Conservation (phyloP, 92 coral and sea anemone species). For the Isaurus tuberculatus region DNA sequence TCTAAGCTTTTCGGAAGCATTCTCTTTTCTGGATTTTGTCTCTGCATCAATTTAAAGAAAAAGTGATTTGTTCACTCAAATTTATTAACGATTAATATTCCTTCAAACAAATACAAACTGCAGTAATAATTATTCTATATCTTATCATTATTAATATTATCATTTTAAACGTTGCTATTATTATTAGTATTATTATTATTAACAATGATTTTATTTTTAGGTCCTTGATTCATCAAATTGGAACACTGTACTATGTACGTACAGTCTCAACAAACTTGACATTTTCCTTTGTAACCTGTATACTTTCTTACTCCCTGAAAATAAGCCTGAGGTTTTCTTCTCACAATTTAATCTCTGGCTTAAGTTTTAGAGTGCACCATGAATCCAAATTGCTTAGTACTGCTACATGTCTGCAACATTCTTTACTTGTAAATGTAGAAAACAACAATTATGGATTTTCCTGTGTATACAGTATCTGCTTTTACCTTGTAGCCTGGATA, state of each 20-base stretch:
- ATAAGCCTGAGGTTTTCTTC: neutral
- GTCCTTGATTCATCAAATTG: neutral
- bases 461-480: neutral
- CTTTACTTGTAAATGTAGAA: neutral
- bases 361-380: neutral
- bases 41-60: neutral
- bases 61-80: neutral
- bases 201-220: neutral
- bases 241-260: too few relatives aligned
- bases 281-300: neutral
- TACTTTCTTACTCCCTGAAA: neutral
- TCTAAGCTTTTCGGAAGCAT: slow-evolving; percentile 41
- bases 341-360: neutral
- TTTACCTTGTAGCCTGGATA: slow-evolving; percentile 57
- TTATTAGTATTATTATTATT: neutral
- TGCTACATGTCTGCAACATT: too few relatives aligned
- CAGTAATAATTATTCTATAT: too few relatives aligned
- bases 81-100: too few relatives aligned
- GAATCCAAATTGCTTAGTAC: too few relatives aligned
- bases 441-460: neutral
- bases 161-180: too few relatives aligned
- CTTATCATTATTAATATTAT: too few relatives aligned
- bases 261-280: neutral
- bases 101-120: neutral
- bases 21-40: slow-evolving; percentile 47